phyloP scores from a whole-genome alignment of 2,113 vertebrate species.

The Ploceus nigricollis region DNA sequence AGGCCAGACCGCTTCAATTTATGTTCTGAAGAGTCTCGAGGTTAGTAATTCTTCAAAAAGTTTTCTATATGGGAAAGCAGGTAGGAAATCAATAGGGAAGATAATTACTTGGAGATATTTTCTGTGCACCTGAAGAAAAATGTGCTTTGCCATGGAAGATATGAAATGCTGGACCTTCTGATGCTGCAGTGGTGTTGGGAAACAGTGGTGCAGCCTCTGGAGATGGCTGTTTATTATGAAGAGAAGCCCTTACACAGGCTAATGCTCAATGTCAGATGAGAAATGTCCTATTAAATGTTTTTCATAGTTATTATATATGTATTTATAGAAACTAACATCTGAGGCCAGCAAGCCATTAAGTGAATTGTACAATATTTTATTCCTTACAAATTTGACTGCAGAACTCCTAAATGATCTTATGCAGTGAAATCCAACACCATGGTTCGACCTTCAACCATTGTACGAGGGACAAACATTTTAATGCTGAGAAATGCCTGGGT shows the following conservation, averaged over 20 bases:
- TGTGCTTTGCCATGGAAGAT: neutral
- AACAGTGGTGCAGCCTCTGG: neutral
- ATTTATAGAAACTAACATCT: slow-evolving; percentile 24
- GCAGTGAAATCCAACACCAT: neutral
- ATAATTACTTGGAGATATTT: neutral
- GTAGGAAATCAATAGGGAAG: slow-evolving; percentile 1
- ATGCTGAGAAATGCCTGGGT: neutral
- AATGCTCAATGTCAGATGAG: neutral
- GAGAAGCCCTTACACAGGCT: neutral
- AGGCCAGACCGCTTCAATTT: neutral
- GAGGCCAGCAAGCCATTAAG: slow-evolving; percentile 1
- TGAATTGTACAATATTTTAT: neutral
- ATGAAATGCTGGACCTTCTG: neutral
- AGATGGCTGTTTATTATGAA: neutral
- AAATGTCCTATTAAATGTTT: slow-evolving; percentile 1
- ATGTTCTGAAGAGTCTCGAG: neutral
- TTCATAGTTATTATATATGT: neutral
- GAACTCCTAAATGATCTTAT: neutral
- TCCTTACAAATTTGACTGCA: neutral
- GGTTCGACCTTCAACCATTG: accelerated
- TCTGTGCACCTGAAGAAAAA: neutral
- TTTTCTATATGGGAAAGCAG: neutral
- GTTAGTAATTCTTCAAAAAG: neutral
- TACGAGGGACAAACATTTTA: neutral
- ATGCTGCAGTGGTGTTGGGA: neutral